Evolutionary conservation across 2,113 vertebrate species (phyloP).

Genomic region (Vombatus ursinus): DNA sequence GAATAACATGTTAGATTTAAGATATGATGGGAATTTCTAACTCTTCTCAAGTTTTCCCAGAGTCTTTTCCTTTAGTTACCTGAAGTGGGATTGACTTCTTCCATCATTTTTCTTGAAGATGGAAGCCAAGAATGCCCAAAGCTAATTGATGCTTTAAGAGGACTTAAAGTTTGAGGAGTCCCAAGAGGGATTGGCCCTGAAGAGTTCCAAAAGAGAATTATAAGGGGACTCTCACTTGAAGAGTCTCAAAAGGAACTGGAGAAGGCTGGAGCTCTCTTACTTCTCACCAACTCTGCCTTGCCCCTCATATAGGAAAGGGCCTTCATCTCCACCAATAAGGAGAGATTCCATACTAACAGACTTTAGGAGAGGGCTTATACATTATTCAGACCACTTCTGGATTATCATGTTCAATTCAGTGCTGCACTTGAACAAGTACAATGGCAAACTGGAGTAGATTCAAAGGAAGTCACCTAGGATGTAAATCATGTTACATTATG

Average conservation of each 20-base stretch:
- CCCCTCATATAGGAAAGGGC: neutral
- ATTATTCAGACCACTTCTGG: neutral
- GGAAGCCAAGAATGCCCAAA: neutral
- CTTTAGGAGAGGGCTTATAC: neutral
- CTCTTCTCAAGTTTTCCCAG: neutral
- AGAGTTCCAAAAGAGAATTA: neutral
- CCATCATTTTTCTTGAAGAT: neutral
- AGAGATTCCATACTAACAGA: neutral
- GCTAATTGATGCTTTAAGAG: neutral
- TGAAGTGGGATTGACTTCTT: neutral
- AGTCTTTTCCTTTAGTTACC: neutral
- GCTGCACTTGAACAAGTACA: neutral
- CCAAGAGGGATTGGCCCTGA: fast-evolving
- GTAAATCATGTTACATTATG: neutral
- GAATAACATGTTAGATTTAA: neutral
- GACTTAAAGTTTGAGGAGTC: neutral
- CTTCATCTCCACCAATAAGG: neutral
- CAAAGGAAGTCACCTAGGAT: neutral
- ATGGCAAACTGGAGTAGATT: neutral
- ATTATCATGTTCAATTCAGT: neutral
- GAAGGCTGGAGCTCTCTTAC: neutral
- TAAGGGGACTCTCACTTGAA: neutral
- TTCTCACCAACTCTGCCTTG: neutral
- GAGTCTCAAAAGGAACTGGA: neutral
- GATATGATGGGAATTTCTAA: neutral